These are phyloP conservation scores for Himalopsyche anomala DNA, from an alignment of 2,888 invertebrate genomes.

Conservation along the genomic window DNA sequence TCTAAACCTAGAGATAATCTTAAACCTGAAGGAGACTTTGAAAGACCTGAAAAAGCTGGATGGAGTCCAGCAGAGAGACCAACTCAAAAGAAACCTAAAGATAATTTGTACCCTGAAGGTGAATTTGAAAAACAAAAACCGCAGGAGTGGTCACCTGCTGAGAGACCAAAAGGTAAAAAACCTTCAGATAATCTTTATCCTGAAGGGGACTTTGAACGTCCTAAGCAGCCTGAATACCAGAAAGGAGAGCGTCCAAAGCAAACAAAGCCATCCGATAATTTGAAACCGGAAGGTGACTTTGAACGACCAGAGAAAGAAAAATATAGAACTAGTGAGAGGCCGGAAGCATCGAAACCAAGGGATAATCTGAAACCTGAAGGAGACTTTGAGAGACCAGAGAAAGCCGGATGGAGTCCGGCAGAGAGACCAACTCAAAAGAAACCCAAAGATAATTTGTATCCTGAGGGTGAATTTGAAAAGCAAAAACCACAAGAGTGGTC, in stretches of 20 bases:
- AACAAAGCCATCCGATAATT: constrained; percentile 74
- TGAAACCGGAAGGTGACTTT: constrained; percentile 73
- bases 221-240: constrained; percentile 71
- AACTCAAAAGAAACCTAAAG: constrained; percentile 71
- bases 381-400: constrained; percentile 75
- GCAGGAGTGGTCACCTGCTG: constrained; percentile 73
- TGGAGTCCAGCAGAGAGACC: constrained; percentile 72
- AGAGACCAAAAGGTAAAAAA: constrained; percentile 71
- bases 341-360: constrained; percentile 68
- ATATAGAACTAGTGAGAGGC: constrained; percentile 69
- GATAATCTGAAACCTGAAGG: constrained; percentile 76
- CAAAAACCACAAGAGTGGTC: constrained; percentile 70
- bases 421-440: constrained; percentile 70
- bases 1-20: constrained; percentile 70
- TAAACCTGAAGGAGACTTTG: constrained; percentile 72
- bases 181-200: constrained; percentile 75
- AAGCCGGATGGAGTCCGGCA: constrained; percentile 69
- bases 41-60: constrained; percentile 70
- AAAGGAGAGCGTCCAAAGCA: constrained; percentile 70
- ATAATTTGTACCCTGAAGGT: constrained; percentile 75
- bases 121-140: constrained; percentile 74
- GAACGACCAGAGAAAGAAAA: constrained; percentile 69
- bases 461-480: constrained; percentile 75
- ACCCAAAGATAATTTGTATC: constrained; percentile 74
- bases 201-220: constrained; percentile 77